Percentiles rank a stretch among this genome's conserved stretches.
Evolutionary conservation across 2,797 vertebrate genomes (phyloP).

Genomic region (Alca torda): DNA sequence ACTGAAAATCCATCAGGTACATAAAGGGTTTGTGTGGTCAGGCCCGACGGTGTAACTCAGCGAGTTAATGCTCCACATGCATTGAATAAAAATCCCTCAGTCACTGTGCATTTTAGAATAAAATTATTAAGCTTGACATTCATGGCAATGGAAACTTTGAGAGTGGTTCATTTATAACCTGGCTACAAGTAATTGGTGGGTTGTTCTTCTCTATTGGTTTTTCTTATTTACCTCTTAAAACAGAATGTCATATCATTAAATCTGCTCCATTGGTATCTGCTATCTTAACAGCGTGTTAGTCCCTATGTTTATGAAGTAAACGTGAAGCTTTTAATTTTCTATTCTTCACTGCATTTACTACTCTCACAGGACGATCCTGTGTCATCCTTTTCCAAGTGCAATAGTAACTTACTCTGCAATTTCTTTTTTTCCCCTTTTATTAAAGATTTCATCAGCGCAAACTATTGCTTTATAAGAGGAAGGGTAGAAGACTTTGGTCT

Average conservation of each 20-base stretch:
- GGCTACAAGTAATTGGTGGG: neutral
- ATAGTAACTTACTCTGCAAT: neutral
- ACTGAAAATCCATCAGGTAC: neutral
- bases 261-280: neutral
- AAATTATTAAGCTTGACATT: slow-evolving; percentile 2
- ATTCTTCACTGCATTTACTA: neutral
- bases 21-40: neutral
- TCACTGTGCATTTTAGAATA: neutral
- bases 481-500: neutral
- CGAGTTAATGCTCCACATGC: neutral
- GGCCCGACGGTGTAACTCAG: neutral
- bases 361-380: neutral
- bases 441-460: neutral
- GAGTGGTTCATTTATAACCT: neutral
- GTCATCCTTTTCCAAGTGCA: neutral
- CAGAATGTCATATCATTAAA: neutral
- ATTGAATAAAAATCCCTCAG: neutral
- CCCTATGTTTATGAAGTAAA: neutral
- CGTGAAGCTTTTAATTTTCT: neutral
- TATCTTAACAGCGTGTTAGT: neutral
- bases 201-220: neutral
- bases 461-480: neutral
- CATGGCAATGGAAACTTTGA: neutral
- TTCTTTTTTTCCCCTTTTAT: fast-evolving
- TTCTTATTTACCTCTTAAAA: slow-evolving; percentile 32